phyloP scores from a whole-genome alignment of 2,888 invertebrate species.

The Sinopyrophorus schimmeli region DNA sequence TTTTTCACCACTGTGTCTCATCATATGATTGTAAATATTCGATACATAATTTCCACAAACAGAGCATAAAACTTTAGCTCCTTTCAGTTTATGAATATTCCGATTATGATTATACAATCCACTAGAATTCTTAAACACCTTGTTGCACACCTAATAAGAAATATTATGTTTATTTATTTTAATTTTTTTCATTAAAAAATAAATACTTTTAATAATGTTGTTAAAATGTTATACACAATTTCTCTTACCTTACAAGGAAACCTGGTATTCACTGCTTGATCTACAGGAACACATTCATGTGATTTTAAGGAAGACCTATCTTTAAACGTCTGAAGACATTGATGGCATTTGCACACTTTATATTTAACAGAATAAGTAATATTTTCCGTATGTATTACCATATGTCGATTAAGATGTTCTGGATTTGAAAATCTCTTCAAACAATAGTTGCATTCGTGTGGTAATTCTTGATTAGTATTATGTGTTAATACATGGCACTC shows the following conservation, averaged over 20 bases:
- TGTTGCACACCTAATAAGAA: conserved; percentile 39
- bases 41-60: conserved; percentile 44
- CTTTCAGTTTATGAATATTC: conserved; percentile 40
- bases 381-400: conserved; percentile 46
- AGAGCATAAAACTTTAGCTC: conserved; percentile 41
- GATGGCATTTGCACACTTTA: conserved; percentile 41
- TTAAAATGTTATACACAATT: no score
- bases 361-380: conserved; percentile 45
- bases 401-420: conserved; percentile 45
- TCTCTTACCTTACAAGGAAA: conserved; percentile 39
- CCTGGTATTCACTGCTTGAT: conserved; percentile 32
- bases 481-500: conserved; percentile 46
- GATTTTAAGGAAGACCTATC: conserved; percentile 37
- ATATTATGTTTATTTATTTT: no score
- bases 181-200: not conserved
- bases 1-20: conserved; percentile 56
- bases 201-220: not conserved
- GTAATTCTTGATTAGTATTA: conserved; percentile 39
- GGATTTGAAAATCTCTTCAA: conserved; percentile 45
- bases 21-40: conserved; percentile 46
- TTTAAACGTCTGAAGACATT: conserved; percentile 43
- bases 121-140: conserved; percentile 42
- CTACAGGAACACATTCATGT: conserved; percentile 41
- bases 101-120: conserved; percentile 42
- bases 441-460: conserved; percentile 44